Evolutionary conservation across 2,113 vertebrate genomes (phyloP).

Genomic region (Chionodraco myersi): DNA sequence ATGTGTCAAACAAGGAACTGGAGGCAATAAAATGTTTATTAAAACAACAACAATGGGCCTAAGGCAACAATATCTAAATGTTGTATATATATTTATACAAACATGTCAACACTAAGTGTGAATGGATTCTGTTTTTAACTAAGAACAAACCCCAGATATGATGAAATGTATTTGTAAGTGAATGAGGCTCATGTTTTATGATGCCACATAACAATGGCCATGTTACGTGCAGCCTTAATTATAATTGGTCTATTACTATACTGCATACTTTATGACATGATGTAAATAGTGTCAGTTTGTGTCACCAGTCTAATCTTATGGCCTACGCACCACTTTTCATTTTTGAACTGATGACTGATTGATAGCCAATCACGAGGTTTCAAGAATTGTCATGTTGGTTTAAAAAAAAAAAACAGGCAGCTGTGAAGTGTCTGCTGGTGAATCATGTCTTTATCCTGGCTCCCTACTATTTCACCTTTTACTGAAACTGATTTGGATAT

Average conservation of each 20-base stretch:
- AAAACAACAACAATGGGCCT: too few species aligned
- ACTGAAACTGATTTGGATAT: slow-evolving; percentile 48
- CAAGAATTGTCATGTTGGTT: slow-evolving; percentile 27
- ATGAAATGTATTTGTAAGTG: too few species aligned
- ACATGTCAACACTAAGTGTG: too few species aligned
- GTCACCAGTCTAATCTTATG: slow-evolving; percentile 31
- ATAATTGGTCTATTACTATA: slow-evolving; percentile 13
- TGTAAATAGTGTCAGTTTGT: slow-evolving; percentile 1
- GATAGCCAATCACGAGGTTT: slow-evolving; percentile 40
- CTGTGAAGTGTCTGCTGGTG: slow-evolving; percentile 24
- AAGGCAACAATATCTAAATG: too few species aligned
- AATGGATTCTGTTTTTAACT: too few species aligned
- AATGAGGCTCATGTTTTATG: background rate
- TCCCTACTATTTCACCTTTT: slow-evolving; percentile 47
- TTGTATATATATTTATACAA: too few species aligned
- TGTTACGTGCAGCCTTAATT: background rate
- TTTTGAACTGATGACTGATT: slow-evolving; percentile 20
- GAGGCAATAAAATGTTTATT: too few species aligned
- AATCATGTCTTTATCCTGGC: slow-evolving; percentile 66
- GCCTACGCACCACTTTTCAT: background rate
- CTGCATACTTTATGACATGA: slow-evolving; percentile 7
- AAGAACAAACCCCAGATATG: too few species aligned
- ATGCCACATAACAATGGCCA: background rate
- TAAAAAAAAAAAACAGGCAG: slow-evolving; percentile 27
- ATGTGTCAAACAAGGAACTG: too few species aligned